These are phyloP conservation scores for Numenius arquata DNA, from an alignment of 2,113 vertebrate species.

Conservation along the genomic window DNA sequence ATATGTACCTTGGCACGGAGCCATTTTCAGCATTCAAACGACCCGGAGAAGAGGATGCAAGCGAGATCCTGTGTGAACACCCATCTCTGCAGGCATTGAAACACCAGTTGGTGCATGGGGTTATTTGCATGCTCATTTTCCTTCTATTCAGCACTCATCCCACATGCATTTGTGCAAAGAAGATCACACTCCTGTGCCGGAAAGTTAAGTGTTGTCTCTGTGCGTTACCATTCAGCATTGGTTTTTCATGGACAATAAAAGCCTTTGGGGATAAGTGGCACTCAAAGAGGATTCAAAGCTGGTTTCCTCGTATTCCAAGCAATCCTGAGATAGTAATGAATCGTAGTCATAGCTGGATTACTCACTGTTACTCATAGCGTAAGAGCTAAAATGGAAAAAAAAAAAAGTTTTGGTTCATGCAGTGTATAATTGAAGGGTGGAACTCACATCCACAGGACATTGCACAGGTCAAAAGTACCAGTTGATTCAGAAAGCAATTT, in stretches of 20 bases:
- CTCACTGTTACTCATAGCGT: not conserved
- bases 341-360: not conserved
- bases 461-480: not conserved
- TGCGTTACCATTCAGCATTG: not conserved
- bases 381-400: not conserved
- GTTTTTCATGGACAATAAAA: conserved; percentile 13
- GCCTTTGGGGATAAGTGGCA: conserved; percentile 24
- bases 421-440: not conserved
- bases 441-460: not conserved
- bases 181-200: not conserved
- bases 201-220: conserved; percentile 21
- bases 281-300: conserved; percentile 18
- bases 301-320: conserved; percentile 10
- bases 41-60: not conserved
- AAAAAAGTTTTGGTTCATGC: not conserved
- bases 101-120: conserved; percentile 22
- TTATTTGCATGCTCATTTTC: conserved; percentile 52
- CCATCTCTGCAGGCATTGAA: conserved; percentile 39
- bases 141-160: conserved; percentile 15
- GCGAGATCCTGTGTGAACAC: conserved; percentile 7
- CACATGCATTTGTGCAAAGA: conserved; percentile 4
- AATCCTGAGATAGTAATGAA: conserved; percentile 17
- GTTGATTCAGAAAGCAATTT: not conserved
- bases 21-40: conserved; percentile 15
- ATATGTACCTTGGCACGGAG: not conserved